phyloP scores from a whole-genome alignment of 1,140 invertebrate species.

The Drosophila prosaltans region DNA sequence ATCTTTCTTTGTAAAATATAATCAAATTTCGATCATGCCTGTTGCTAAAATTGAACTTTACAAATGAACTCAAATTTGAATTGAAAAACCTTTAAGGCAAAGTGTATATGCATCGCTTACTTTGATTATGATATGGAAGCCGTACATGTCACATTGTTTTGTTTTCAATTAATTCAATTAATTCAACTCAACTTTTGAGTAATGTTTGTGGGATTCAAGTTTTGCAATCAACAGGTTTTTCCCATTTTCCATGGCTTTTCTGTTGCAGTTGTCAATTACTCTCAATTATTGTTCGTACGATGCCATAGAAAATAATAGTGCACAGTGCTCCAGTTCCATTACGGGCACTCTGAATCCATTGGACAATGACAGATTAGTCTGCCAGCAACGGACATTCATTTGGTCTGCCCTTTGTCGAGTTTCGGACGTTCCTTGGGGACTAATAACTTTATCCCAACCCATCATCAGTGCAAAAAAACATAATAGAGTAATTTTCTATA shows the following conservation, averaged over 20 bases:
- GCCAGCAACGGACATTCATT: constrained; percentile 61
- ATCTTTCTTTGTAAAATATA: background rate
- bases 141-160: background rate
- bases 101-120: no score
- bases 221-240: background rate
- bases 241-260: background rate
- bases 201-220: no score
- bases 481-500: constrained; percentile 76
- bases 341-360: constrained; percentile 26
- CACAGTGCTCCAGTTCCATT: constrained; percentile 1
- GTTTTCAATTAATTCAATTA: background rate
- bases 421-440: constrained; percentile 42
- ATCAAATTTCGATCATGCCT: background rate
- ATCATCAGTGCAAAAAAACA: constrained; percentile 48
- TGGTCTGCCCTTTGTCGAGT: constrained; percentile 36
- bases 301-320: background rate
- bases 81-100: no score
- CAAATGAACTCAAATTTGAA: no score
- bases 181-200: no score
- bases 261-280: constrained; percentile 2
- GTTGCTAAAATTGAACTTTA: background rate
- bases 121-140: no score
- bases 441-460: constrained; percentile 65
- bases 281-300: constrained; percentile 1
- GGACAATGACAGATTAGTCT: constrained; percentile 73